Evolutionary conservation across 2,113 vertebrate species (phyloP).

Genomic region (Arvicanthis niloticus): DNA sequence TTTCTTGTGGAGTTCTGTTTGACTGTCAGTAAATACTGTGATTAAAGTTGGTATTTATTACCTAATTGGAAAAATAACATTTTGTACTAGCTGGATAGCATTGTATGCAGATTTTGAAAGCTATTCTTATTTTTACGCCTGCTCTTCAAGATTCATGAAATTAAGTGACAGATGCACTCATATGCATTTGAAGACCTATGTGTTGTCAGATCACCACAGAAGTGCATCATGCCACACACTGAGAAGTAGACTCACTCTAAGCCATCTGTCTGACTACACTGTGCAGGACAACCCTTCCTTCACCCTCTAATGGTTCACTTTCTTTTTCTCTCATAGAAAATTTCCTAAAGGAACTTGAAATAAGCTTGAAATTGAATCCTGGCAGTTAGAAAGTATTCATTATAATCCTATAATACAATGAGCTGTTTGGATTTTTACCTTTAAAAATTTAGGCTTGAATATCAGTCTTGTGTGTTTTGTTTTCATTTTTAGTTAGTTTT

Average conservation of each 20-base stretch:
- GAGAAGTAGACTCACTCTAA: constrained; percentile 56
- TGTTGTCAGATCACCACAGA: constrained; percentile 76
- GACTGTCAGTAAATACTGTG: constrained; percentile 68
- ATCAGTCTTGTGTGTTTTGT: neutral
- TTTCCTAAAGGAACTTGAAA: constrained; percentile 59
- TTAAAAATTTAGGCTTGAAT: constrained; percentile 52
- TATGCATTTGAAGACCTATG: constrained; percentile 77
- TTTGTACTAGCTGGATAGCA: constrained; percentile 77
- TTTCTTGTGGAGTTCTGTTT: constrained; percentile 61
- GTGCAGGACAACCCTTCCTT: constrained; percentile 66
- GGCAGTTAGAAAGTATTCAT: constrained; percentile 46
- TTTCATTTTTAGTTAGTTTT: neutral
- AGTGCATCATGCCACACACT: constrained; percentile 62
- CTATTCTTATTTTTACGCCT: constrained; percentile 39
- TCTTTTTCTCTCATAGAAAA: constrained; percentile 69
- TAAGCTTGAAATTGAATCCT: constrained; percentile 59
- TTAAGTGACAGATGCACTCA: constrained; percentile 83
- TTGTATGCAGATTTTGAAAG: constrained; percentile 74
- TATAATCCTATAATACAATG: constrained; percentile 4
- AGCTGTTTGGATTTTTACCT: constrained; percentile 15
- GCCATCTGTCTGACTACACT: constrained; percentile 80
- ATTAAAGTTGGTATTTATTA: constrained; percentile 77
- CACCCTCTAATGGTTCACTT: constrained; percentile 52
- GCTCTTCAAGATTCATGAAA: constrained; percentile 72
- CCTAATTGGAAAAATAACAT: constrained; percentile 81